A percentile compares a stretch with the other conserved stretches of the same genome.
phyloP scores from a whole-genome alignment of 2,888 invertebrate species.

The Elgonia sp. region DNA sequence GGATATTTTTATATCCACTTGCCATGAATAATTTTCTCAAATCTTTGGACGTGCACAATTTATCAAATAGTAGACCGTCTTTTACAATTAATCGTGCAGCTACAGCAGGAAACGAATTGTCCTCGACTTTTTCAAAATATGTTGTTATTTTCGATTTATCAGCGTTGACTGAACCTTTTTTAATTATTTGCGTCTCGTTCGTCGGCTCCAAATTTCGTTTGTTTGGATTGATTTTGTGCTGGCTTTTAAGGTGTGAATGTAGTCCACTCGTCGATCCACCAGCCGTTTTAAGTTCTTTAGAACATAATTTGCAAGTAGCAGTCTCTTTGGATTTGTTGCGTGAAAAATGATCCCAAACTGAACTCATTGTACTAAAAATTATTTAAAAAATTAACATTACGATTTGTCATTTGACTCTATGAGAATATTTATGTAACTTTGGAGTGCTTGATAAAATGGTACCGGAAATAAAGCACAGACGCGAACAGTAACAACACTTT shows the following conservation, averaged over 20 bases:
- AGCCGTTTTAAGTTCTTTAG: slow-evolving; percentile 26
- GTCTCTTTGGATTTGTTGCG: slow-evolving; percentile 24
- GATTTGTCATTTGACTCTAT: too few relatives aligned
- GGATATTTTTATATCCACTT: slow-evolving; percentile 33
- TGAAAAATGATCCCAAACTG: slow-evolving; percentile 25
- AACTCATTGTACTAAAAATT: slow-evolving; percentile 31
- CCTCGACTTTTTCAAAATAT: slow-evolving; percentile 35
- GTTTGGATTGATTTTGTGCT: slow-evolving; percentile 4
- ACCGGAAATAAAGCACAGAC: too few relatives aligned
- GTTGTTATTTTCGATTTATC: slow-evolving; percentile 28
- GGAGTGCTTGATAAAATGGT: too few relatives aligned
- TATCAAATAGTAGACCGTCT: slow-evolving; percentile 41
- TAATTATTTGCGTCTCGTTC: not conserved
- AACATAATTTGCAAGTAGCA: slow-evolving; percentile 27
- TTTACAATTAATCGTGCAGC: slow-evolving; percentile 33
- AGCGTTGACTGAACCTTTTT: slow-evolving; percentile 2
- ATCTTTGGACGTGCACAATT: slow-evolving; percentile 45
- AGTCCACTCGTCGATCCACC: slow-evolving; percentile 14
- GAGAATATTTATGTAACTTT: too few relatives aligned
- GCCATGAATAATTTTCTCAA: slow-evolving; percentile 27
- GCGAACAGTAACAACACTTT: too few relatives aligned
- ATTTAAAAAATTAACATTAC: slow-evolving; percentile 24
- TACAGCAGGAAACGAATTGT: slow-evolving; percentile 43
- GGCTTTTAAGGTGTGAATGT: slow-evolving; percentile 16
- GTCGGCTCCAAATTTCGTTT: slow-evolving; percentile 1